phyloP scores from a whole-genome alignment of 2,797 vertebrate species.

The Coluber constrictor region DNA sequence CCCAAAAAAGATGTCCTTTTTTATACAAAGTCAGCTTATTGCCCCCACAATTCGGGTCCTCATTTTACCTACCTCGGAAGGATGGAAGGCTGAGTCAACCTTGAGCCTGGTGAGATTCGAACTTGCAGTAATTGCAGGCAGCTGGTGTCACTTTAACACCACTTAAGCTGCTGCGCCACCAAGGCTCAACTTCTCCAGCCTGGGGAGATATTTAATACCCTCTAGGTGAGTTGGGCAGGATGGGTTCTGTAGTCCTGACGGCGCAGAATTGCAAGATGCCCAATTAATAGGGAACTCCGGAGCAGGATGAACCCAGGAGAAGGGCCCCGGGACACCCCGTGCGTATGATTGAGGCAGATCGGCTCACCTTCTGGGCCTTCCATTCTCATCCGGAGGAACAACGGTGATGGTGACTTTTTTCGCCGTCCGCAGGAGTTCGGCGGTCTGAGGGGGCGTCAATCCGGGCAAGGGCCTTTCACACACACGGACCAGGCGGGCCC shows the following conservation, averaged over 20 bases:
- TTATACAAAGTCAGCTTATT: too few relatives aligned
- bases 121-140: too few relatives aligned
- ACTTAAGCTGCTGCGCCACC: too few relatives aligned
- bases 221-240: not conserved
- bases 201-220: not conserved
- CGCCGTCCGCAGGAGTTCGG: constrained; percentile 77
- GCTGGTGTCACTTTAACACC: too few relatives aligned
- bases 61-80: too few relatives aligned
- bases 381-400: constrained; percentile 86
- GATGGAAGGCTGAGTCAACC: too few relatives aligned
- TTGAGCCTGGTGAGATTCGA: too few relatives aligned
- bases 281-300: not conserved
- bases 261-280: not conserved
- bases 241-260: not conserved
- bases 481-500: constrained; percentile 83
- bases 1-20: too few relatives aligned
- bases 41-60: too few relatives aligned
- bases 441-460: constrained; percentile 74
- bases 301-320: not conserved
- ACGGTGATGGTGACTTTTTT: constrained; percentile 90
- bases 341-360: rapidly evolving
- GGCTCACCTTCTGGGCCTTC: constrained; percentile 85
- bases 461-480: constrained; percentile 81
- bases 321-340: not conserved
- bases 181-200: not conserved